These are phyloP conservation scores for Neodiprion pinetum DNA, from an alignment of 1,140 invertebrate genomes.

Conservation along the genomic window DNA sequence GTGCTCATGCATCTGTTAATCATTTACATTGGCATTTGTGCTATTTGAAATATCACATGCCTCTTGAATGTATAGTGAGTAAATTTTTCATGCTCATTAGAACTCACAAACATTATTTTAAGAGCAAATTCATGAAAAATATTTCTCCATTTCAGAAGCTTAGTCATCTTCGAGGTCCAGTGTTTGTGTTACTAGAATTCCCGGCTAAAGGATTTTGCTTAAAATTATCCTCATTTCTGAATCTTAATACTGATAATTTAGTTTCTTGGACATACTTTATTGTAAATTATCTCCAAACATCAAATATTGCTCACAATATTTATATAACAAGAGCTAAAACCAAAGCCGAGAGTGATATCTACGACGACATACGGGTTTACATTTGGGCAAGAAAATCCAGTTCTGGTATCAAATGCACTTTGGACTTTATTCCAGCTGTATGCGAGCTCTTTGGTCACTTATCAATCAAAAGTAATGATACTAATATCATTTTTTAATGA, in stretches of 20 bases:
- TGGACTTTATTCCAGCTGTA: slow-evolving; percentile 67
- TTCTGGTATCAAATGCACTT: slow-evolving; percentile 63
- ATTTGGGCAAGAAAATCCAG: slow-evolving; percentile 69
- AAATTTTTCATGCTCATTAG: slow-evolving; percentile 20
- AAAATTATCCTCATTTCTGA: slow-evolving; percentile 55
- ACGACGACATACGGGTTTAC: slow-evolving; percentile 64
- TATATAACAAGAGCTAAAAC: slow-evolving; percentile 67
- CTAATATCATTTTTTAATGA: background rate
- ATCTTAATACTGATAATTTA: slow-evolving; percentile 47
- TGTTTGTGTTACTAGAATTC: slow-evolving; percentile 63
- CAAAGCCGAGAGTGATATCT: slow-evolving; percentile 29
- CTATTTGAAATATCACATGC: slow-evolving; percentile 69
- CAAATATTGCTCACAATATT: slow-evolving; percentile 73
- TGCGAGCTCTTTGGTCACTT: slow-evolving; percentile 76
- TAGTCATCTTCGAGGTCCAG: slow-evolving; percentile 57
- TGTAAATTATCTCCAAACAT: slow-evolving; percentile 62
- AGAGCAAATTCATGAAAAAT: slow-evolving; percentile 12
- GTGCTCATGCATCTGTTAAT: slow-evolving; percentile 82
- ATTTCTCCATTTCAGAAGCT: slow-evolving; percentile 59
- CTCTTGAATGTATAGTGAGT: slow-evolving; percentile 72
- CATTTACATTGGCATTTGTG: slow-evolving; percentile 82
- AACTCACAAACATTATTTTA: slow-evolving; percentile 21
- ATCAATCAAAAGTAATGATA: slow-evolving; percentile 65
- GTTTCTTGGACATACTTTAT: slow-evolving; percentile 59
- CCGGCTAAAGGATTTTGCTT: slow-evolving; percentile 72